These are phyloP conservation scores for Orcinus orca DNA, from an alignment of 2,113 vertebrate species.

Conservation along the genomic window DNA sequence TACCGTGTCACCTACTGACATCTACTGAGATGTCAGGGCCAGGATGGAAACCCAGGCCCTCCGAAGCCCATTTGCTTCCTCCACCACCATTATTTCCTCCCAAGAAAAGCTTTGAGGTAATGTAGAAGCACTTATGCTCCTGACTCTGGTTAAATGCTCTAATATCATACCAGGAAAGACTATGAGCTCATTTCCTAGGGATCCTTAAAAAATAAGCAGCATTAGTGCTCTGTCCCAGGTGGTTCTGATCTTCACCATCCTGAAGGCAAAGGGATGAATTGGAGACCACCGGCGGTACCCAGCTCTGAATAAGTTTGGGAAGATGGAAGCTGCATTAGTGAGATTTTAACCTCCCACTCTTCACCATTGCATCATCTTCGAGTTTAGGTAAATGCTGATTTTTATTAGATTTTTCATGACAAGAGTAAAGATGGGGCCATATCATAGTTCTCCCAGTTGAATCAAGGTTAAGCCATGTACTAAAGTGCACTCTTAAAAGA, in stretches of 20 bases:
- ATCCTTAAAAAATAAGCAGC: not conserved
- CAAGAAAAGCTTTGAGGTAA: not conserved
- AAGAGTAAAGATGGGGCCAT: not conserved
- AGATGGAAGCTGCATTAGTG: fast-evolving
- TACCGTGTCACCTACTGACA: not conserved
- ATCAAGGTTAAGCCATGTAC: conserved; percentile 43
- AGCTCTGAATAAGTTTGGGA: not conserved
- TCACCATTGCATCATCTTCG: not conserved
- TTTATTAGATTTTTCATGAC: not conserved
- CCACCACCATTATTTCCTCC: not conserved
- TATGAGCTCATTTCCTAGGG: not conserved
- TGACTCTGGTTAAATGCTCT: not conserved
- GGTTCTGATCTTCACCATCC: not conserved
- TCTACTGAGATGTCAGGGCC: not conserved
- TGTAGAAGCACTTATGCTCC: not conserved
- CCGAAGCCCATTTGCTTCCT: not conserved
- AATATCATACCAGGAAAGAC: not conserved
- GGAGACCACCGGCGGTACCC: fast-evolving
- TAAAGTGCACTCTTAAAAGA: conserved; percentile 21
- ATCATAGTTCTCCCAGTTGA: not conserved
- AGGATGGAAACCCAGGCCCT: not conserved
- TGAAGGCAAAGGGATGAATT: not conserved
- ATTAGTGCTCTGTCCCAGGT: not conserved
- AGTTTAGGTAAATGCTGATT: not conserved
- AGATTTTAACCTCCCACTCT: not conserved